Evolutionary conservation across 2,113 vertebrate genomes (phyloP).

Genomic region (Asarcornis scutulata): DNA sequence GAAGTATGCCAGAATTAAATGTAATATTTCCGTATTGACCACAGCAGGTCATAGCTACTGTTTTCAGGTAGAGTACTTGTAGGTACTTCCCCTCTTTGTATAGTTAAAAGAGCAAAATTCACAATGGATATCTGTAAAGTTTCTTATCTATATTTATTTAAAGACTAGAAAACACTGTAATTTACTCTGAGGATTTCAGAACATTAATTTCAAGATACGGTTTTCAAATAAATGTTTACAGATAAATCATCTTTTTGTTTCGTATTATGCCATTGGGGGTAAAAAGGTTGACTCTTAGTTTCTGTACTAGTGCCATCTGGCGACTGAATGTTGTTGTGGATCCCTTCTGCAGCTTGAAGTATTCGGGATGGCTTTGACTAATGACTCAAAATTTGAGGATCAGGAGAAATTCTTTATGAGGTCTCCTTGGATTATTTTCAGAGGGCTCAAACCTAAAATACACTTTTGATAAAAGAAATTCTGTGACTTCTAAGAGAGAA

Average conservation of each 20-base stretch:
- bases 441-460: neutral
- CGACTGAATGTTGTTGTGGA: neutral
- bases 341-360: neutral
- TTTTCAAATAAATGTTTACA: neutral
- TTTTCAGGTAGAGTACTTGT: neutral
- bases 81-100: neutral
- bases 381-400: rapidly evolving
- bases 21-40: neutral
- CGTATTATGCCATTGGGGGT: neutral
- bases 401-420: neutral
- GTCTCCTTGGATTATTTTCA: neutral
- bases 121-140: neutral
- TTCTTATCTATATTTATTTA: neutral
- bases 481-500: neutral
- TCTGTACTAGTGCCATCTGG: slow-evolving; percentile 53
- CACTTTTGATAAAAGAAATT: neutral
- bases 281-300: neutral
- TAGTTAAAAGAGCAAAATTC: neutral
- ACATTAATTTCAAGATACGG: neutral
- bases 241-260: rapidly evolving
- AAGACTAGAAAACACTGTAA: neutral
- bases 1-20: neutral
- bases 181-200: neutral
- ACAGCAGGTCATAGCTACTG: neutral
- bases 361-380: neutral